These are phyloP conservation scores for Lineus longissimus DNA, from an alignment of 1,140 invertebrate species.

Conservation along the genomic window DNA sequence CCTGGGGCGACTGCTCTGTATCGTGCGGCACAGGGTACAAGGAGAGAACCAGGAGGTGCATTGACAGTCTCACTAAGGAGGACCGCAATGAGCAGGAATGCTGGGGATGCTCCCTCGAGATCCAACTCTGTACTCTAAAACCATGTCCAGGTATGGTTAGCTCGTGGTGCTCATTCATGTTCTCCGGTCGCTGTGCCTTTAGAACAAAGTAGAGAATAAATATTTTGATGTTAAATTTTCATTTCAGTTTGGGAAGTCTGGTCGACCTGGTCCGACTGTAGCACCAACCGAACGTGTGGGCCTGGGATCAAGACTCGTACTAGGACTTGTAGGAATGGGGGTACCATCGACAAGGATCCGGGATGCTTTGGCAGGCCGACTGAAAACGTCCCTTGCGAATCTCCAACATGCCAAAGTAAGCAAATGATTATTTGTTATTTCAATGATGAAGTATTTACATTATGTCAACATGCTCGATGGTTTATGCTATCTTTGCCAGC, in stretches of 20 bases:
- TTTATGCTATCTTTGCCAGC: too few relatives aligned
- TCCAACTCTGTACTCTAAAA: conserved; percentile 23
- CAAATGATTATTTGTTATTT: background rate
- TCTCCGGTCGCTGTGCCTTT: background rate
- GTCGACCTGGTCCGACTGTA: conserved; percentile 35
- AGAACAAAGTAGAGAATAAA: background rate
- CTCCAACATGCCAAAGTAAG: conserved; percentile 33
- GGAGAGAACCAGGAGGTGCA: conserved; percentile 25
- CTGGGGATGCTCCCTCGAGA: conserved; percentile 28
- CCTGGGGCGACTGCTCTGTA: conserved; percentile 28
- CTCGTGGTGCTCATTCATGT: background rate
- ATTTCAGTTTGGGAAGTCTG: conserved; percentile 33
- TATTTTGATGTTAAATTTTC: conserved; percentile 1
- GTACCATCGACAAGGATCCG: conserved; percentile 31
- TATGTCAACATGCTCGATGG: too few relatives aligned
- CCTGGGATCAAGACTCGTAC: conserved; percentile 25
- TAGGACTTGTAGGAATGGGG: conserved; percentile 32
- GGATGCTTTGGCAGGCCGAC: conserved; percentile 37
- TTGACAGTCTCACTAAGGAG: conserved; percentile 18
- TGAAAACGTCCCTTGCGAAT: conserved; percentile 31
- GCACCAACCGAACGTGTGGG: conserved; percentile 33
- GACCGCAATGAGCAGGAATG: conserved; percentile 23
- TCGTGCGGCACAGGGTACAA: conserved; percentile 29
- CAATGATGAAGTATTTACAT: background rate
- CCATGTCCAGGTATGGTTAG: conserved; percentile 37